Evolutionary conservation across 2,888 invertebrate species (phyloP), one percentile per base, ranked within the genome.

Genomic region (Sesia apiformis): DNA sequence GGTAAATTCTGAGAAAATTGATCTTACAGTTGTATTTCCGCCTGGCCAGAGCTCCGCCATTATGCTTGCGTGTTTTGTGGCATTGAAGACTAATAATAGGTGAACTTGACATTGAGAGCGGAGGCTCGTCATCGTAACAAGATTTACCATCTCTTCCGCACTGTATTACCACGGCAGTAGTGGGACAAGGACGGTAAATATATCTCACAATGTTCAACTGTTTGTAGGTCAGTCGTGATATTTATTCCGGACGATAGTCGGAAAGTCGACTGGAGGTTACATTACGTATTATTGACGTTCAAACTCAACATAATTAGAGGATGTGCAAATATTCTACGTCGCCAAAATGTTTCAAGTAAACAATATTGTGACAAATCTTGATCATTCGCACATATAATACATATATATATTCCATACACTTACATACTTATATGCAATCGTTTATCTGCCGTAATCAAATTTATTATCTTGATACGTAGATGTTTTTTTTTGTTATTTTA

Each of bases 71-170:
- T 85, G 78, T 84, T 79, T 84, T 70, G 82, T 86, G 87, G 88
- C 88, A 89, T 88, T 89, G 88, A 86, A 72, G 76, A 83, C 88
- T 87, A 88, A 87, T 87, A 88, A 86, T 87, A 88, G 84, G 81
- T 88, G 89, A 89, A 89, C 89, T 89, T 89, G 89, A 89, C 89
- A 88, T 89, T 88, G 89, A 87, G 84, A 80, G 68, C 77, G 81
- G 84, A 86, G 87, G 84, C 86, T 89, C 88, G 88, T 89, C 88
- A 87, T 82, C 82, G 78, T 73, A 80, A 76, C 80, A 72, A 78
- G 76, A 74, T 73, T 69, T 64, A 72, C 77, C 72, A 67, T 86
- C 87, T 83, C 86, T 73, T 66, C 74, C 80, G 68, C 79, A 70
- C 84, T 55, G 59, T 57, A 52, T 63, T 58, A 55, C 65, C 58